These are phyloP conservation scores for Paracentrotus lividus DNA, from an alignment of 53 echinoderm and acorn worm genomes.

Conservation along the genomic window DNA sequence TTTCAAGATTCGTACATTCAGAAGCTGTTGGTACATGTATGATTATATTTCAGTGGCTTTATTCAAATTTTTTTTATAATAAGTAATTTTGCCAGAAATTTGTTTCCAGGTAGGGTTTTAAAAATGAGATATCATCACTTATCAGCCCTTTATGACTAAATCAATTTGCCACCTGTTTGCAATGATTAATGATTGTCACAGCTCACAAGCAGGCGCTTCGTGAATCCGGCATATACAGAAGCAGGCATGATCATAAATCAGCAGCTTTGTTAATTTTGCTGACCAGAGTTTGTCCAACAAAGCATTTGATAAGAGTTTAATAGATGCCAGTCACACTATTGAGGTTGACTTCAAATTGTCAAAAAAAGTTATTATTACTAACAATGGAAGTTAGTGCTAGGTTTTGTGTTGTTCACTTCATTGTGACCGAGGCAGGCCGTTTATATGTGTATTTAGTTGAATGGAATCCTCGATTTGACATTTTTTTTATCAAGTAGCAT, in stretches of 20 bases:
- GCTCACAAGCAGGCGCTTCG: background rate
- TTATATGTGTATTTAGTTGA: background rate
- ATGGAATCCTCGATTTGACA: background rate
- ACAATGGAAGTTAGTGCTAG: no score
- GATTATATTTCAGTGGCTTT: no score
- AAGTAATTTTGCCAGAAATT: background rate
- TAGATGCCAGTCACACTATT: no score
- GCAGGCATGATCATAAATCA: background rate
- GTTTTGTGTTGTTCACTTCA: no score
- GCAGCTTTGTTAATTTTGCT: background rate
- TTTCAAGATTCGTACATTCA: no score
- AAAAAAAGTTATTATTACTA: no score
- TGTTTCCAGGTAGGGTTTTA: background rate
- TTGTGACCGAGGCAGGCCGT: no score
- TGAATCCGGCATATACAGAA: background rate
- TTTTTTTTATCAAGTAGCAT: background rate
- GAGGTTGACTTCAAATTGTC: no score
- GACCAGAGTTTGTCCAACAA: background rate
- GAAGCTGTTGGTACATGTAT: no score
- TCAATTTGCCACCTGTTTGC: background rate
- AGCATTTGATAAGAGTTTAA: background rate
- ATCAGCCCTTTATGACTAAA: background rate
- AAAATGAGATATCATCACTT: background rate
- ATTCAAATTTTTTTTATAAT: no score
- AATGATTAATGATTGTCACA: background rate